Percentiles rank a stretch among this genome's conserved stretches.
Evolutionary conservation across 2,113 vertebrate genomes (phyloP).

Genomic region (Diphyllodes magnificus): DNA sequence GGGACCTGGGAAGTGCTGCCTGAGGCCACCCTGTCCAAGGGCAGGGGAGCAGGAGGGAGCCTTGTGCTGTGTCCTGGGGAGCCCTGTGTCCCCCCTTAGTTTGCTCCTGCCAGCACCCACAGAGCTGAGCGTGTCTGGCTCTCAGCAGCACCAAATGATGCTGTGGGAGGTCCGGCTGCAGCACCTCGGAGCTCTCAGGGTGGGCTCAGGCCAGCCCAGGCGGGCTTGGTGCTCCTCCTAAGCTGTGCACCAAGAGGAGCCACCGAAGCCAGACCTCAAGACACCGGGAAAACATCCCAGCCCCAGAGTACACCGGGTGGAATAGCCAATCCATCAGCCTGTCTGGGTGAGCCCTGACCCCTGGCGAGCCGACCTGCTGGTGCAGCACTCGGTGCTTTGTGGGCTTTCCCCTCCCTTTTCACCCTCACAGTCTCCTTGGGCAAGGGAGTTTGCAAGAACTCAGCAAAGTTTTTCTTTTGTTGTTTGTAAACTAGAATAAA

Average conservation of each 20-base stretch:
- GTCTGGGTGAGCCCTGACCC: neutral
- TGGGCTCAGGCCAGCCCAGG: neutral
- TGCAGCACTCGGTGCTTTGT: neutral
- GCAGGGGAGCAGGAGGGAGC: neutral
- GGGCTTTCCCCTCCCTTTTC: neutral
- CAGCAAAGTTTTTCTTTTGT: slow-evolving; percentile 45
- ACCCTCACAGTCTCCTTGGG: slow-evolving; percentile 13
- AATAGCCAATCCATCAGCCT: neutral
- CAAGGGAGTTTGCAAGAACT: slow-evolving; percentile 19
- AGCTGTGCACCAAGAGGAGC: neutral
- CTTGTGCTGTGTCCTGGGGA: neutral
- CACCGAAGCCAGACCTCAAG: neutral
- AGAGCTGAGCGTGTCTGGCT: neutral
- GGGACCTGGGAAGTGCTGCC: neutral
- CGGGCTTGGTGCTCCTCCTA: neutral
- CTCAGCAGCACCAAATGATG: neutral
- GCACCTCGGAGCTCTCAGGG: neutral
- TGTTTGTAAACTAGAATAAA: slow-evolving; percentile 60
- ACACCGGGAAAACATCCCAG: neutral
- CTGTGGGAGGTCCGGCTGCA: neutral
- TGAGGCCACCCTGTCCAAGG: too few relatives aligned
- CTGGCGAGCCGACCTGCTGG: neutral
- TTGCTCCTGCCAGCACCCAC: neutral
- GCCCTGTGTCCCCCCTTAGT: neutral
- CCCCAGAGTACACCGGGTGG: neutral